Evolutionary conservation across 2,113 vertebrate species (phyloP).

Genomic region (Alexandromys fortis): DNA sequence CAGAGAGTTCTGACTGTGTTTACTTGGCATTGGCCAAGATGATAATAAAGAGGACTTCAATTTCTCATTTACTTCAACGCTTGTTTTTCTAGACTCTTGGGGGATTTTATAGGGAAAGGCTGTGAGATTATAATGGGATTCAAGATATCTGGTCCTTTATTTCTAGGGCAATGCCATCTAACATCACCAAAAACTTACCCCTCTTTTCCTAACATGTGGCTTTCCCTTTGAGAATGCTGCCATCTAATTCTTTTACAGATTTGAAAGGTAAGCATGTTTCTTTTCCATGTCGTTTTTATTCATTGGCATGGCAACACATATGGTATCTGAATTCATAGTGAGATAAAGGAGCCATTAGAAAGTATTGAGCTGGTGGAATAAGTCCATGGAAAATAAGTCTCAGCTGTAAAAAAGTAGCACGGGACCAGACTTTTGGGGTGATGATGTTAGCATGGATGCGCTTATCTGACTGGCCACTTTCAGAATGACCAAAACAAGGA

Average conservation of each 20-base stretch:
- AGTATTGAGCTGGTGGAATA: background rate
- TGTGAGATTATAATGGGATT: conserved; percentile 4
- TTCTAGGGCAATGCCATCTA: background rate
- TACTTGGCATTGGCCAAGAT: conserved; percentile 47
- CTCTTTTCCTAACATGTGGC: background rate
- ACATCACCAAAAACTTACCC: background rate
- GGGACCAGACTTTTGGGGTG: background rate
- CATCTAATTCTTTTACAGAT: background rate
- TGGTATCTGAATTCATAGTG: background rate
- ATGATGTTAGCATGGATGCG: background rate
- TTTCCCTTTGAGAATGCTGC: background rate
- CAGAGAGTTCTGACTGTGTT: conserved; percentile 68
- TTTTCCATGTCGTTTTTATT: background rate
- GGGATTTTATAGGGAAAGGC: conserved; percentile 2
- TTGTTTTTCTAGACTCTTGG: conserved; percentile 50
- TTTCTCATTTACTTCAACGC: conserved; percentile 25
- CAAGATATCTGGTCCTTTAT: background rate
- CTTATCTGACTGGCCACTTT: background rate
- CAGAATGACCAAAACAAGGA: background rate
- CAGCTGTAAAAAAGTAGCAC: background rate
- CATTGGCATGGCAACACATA: background rate
- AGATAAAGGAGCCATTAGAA: background rate
- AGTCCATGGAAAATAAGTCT: background rate
- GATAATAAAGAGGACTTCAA: conserved; percentile 56
- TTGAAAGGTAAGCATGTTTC: background rate